Evolutionary conservation across 1,140 invertebrate species (phyloP), one percentile per base, ranked within the genome.

Genomic region (Aphaenogaster floridana): DNA sequence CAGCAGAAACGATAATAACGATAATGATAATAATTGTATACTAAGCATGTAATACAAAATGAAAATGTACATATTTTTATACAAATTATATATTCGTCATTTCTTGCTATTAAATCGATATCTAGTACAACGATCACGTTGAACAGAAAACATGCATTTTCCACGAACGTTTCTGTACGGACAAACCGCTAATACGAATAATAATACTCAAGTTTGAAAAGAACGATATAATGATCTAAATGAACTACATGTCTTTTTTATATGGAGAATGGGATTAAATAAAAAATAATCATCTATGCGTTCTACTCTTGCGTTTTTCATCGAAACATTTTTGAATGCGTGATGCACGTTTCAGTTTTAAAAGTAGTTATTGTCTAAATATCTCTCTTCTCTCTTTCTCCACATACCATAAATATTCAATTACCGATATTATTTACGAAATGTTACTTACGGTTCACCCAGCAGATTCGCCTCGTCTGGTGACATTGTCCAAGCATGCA

Each of bases 31-130:
- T 91, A 86, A 81, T 86, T 78, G 61, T 88, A 86, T 90, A 71
- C 54, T 88, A 61, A 88, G 74, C 57, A 83, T 85, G 52, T 88
- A 87, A 91, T 39, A 84, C 80, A 84, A 84, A 76, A 71, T 72
- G 50, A 88, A 86, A 91, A 61, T 92, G 91, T 92, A 91, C 85
- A 91, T 92, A 92, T 88, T 92, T 93, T 93, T 92, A 91, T 93
- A 93, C 83, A 76, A 87, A 64, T 72, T 87, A 11, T 15, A 72
- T 15, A 48, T 66, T 86, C 80, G 39, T 88, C 86, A 89, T 66
- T 89, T 89, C 66, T 74, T 89, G 77, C 68, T 84, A 89, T 74
- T 88, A 57, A 77, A 89, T 86, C 54, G 36, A 86, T 89, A 86
- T 88, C 50, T 86, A 87, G 74, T 91, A 89, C 88, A 88, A 81